These are phyloP conservation scores for Ceraclea dissimilis DNA, from an alignment of 2,888 invertebrate species.

Conservation along the genomic window DNA sequence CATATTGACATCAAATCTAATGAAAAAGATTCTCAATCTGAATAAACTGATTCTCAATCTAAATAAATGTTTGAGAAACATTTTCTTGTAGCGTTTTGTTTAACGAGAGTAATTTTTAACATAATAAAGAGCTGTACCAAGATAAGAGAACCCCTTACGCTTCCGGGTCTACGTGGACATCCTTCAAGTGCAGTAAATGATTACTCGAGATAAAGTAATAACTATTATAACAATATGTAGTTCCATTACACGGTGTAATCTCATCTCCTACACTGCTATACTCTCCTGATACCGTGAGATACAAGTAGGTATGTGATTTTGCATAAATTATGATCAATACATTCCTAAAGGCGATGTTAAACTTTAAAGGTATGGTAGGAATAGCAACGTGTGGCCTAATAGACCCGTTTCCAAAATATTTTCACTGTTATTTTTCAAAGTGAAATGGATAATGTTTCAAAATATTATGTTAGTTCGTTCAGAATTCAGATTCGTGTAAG, in stretches of 20 bases:
- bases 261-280: neutral
- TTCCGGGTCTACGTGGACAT: conserved; percentile 20
- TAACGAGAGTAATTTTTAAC: too few species aligned
- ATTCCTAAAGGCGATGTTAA: conserved; percentile 10
- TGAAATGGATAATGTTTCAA: too few species aligned
- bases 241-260: neutral
- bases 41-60: too few species aligned
- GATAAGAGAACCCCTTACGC: conserved; percentile 13
- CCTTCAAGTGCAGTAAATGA: neutral
- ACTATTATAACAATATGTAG: neutral
- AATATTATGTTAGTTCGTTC: too few species aligned
- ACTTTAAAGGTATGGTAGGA: neutral
- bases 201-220: neutral
- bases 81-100: too few species aligned
- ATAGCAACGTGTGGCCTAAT: too few species aligned
- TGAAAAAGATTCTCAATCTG: too few species aligned
- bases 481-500: too few species aligned
- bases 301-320: conserved; percentile 13
- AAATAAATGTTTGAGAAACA: too few species aligned
- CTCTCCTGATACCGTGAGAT: conserved; percentile 13
- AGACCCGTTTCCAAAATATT: too few species aligned
- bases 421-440: too few species aligned
- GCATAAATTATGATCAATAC: conserved; percentile 23
- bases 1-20: too few species aligned
- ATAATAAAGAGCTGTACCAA: neutral